Conservation (phyloP, 2,888 invertebrate genomes). For the Micoletzkya japonica region DNA sequence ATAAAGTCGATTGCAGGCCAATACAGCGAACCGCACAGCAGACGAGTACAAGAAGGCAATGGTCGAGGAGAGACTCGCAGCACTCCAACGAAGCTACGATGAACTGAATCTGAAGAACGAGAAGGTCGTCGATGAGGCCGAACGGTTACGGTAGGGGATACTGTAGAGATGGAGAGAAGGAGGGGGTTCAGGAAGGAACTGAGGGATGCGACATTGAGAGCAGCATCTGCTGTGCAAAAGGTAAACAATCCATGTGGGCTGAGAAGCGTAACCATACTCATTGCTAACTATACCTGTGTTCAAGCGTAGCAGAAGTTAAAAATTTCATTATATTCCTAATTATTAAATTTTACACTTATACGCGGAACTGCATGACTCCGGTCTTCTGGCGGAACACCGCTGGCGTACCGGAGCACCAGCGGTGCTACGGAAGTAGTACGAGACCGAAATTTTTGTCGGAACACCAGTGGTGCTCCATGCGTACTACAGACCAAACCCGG, state of each 20-base stretch:
- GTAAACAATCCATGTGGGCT: neutral
- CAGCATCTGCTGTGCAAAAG: constrained; percentile 12
- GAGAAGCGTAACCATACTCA: too few species aligned
- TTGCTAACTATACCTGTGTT: too few species aligned
- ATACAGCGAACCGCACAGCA: constrained; percentile 14
- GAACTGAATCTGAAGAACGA: constrained; percentile 36
- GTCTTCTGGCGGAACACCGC: too few species aligned
- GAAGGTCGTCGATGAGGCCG: constrained; percentile 30
- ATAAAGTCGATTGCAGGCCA: constrained; percentile 4
- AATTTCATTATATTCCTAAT: too few species aligned
- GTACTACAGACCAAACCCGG: too few species aligned
- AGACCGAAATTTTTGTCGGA: too few species aligned
- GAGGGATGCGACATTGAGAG: constrained; percentile 12
- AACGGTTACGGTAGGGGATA: constrained; percentile 29
- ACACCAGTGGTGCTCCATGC: too few species aligned
- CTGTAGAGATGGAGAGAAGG: constrained; percentile 2
- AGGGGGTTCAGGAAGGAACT: constrained; percentile 18
- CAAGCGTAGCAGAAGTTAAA: too few species aligned
- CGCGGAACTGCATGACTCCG: too few species aligned
- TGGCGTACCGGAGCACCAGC: too few species aligned
- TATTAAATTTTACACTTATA: too few species aligned
- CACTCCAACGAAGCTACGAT: constrained; percentile 34
- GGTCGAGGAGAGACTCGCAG: constrained; percentile 29
- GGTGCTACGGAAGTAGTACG: too few species aligned
- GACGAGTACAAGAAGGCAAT: constrained; percentile 28